Evolutionary conservation across 2,797 vertebrate genomes (phyloP).

Genomic region (Capromys pilorides): DNA sequence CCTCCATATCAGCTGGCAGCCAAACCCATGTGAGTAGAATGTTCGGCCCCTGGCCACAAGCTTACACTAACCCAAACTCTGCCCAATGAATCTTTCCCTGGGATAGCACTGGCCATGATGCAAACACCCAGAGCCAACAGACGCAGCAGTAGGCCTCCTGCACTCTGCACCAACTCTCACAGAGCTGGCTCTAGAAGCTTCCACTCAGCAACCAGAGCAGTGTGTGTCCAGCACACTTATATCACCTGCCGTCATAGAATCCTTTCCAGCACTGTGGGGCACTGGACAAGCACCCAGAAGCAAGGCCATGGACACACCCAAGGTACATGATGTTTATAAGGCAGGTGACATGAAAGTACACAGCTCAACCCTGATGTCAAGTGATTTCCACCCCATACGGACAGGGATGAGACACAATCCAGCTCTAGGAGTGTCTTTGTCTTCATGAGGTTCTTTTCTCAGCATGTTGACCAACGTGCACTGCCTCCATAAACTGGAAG

Average conservation of each 20-base stretch:
- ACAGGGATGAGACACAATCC: not conserved
- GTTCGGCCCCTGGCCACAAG: not conserved
- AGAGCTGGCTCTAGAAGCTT: not conserved
- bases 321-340: not conserved
- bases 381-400: not conserved
- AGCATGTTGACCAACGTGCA: not conserved
- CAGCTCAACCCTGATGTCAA: not conserved
- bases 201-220: rapidly evolving
- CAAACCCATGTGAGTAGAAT: not conserved
- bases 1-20: not conserved
- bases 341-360: not conserved
- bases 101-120: not conserved
- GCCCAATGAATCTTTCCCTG: not conserved
- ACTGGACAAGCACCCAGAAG: not conserved
- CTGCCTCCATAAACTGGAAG: not conserved
- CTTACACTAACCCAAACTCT: not conserved
- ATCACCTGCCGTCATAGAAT: not conserved
- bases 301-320: not conserved
- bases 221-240: not conserved
- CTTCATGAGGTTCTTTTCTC: not conserved
- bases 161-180: not conserved
- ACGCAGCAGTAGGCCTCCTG: not conserved
- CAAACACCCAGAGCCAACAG: rapidly evolving
- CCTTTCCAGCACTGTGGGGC: rapidly evolving
- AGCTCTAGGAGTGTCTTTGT: not conserved